Evolutionary conservation across 2,797 vertebrate species (phyloP), one percentile per base, ranked within the genome.

Genomic region (Tenualosa ilisha): DNA sequence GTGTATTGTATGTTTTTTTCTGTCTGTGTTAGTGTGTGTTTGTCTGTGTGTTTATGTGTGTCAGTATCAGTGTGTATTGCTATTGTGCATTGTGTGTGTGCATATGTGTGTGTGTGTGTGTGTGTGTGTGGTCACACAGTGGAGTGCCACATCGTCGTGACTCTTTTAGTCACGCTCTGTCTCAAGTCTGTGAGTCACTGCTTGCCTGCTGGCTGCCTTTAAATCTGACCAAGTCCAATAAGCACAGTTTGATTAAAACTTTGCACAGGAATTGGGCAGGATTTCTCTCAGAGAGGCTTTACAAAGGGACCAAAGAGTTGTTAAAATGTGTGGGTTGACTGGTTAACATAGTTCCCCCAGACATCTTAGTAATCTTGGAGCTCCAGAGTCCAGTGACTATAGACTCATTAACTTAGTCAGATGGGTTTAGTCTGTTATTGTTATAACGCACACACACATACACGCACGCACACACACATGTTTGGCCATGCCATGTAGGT

Each of bases 11-110:
- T 46, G 31, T 56, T 68, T 24, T 7, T 40, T 3, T 17, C 4
- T 40, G 13, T 72, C 12, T 40, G 31, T 13, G 31, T 17, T 6
- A 15, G 31, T 9, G 68, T 72, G 12, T 37, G 12, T 72, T 7
- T 40, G 63, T 31, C 8, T 31, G 63, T 9, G 63, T 65, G 63
- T 31, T 24, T 31, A 24, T 65, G 63, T 65, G 24, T 65, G 63
- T 65, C 24, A 11, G 24, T 65, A 24, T 24, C 22, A 6, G n/a
- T 63, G 65, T 37, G 26, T 65, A 26, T 13, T 49, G 46, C 24
- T 98, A 95, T 17, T 49, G 7, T 49, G 63, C 15, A 3, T 37
- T 40, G 13, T 40, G 68, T 40, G 68, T 20, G 68, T 12, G 12
- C 17, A 31, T 17, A 31, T 17, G 68, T 75, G 37, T 9, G 72